phyloP scores from a whole-genome alignment of 2,113 vertebrate species.

The Galeopterus variegatus region DNA sequence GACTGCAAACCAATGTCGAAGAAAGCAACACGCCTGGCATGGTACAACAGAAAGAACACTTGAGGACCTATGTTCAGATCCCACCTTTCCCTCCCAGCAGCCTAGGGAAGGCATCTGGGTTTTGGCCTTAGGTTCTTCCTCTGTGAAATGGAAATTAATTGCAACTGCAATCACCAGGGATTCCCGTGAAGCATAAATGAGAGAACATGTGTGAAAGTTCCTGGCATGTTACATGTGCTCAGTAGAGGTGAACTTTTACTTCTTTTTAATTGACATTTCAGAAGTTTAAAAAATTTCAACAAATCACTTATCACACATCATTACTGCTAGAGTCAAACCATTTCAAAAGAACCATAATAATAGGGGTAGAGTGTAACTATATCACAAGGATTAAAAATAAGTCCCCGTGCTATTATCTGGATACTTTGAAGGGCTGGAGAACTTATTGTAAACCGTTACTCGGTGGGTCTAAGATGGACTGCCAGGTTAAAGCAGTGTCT shows the following conservation, averaged over 20 bases:
- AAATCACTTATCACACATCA: neutral
- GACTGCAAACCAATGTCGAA: neutral
- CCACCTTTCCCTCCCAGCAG: neutral
- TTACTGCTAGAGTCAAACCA: neutral
- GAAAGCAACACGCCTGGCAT: accelerated
- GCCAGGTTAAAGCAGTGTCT: neutral
- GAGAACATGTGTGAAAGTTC: neutral
- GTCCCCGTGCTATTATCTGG: accelerated
- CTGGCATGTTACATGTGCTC: neutral
- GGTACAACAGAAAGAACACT: neutral
- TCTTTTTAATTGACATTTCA: neutral
- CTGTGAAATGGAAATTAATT: neutral
- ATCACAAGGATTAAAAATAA: neutral
- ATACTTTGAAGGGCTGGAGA: neutral
- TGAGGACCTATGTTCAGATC: neutral
- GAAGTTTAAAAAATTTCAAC: neutral
- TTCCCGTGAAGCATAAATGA: too few relatives aligned
- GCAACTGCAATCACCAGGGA: too few relatives aligned
- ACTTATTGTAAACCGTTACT: neutral
- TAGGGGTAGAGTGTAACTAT: neutral
- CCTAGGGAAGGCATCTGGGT: neutral
- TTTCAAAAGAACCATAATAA: neutral
- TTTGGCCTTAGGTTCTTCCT: neutral
- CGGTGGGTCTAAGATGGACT: neutral
- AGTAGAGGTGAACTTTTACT: neutral